Evolutionary conservation across 2,888 invertebrate genomes (phyloP).

Genomic region (Suillia variegata): DNA sequence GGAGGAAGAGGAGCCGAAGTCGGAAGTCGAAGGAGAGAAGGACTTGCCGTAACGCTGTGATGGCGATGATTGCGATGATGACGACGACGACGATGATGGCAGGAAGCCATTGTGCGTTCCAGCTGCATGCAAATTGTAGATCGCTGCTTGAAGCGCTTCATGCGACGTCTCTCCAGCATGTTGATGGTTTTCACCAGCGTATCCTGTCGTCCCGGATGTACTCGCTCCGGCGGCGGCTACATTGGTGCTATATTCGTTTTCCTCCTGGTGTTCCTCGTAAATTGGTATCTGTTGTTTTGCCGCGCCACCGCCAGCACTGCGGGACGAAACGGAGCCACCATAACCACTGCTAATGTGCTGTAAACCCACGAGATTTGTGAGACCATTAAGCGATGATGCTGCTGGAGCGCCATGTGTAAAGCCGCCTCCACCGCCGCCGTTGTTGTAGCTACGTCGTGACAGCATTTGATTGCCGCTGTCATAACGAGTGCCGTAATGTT

Average conservation of each 20-base stretch:
- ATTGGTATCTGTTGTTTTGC: constrained; percentile 52
- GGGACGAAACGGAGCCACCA: constrained; percentile 30
- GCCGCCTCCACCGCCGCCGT: constrained; percentile 12
- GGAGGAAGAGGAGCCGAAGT: constrained; percentile 48
- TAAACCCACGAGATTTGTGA: constrained; percentile 46
- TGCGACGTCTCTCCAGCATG: constrained; percentile 28
- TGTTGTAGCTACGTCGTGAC: constrained; percentile 33
- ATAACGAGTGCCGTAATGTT: constrained; percentile 27
- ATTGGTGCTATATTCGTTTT: constrained; percentile 45
- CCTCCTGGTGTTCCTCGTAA: constrained; percentile 55
- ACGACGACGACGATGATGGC: constrained; percentile 34
- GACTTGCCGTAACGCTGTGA: constrained; percentile 22
- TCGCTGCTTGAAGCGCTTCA: constrained; percentile 32
- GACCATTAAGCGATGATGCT: constrained; percentile 45
- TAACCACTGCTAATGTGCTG: constrained; percentile 51
- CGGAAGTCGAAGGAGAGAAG: constrained; percentile 32
- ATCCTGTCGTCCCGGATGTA: constrained; percentile 25
- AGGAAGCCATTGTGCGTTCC: constrained; percentile 41
- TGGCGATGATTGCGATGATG: constrained; percentile 32
- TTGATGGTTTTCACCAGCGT: constrained; percentile 34
- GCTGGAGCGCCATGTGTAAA: constrained; percentile 25
- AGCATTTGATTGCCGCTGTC: constrained; percentile 15
- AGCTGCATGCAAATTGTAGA: constrained; percentile 46
- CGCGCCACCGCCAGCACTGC: constrained; percentile 33
- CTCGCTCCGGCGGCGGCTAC: constrained; percentile 17